Percentiles rank a stretch among this genome's conserved stretches.
Conservation (phyloP, 64 coral and sea anemone genomes). For the Actinia tenebrosa region DNA sequence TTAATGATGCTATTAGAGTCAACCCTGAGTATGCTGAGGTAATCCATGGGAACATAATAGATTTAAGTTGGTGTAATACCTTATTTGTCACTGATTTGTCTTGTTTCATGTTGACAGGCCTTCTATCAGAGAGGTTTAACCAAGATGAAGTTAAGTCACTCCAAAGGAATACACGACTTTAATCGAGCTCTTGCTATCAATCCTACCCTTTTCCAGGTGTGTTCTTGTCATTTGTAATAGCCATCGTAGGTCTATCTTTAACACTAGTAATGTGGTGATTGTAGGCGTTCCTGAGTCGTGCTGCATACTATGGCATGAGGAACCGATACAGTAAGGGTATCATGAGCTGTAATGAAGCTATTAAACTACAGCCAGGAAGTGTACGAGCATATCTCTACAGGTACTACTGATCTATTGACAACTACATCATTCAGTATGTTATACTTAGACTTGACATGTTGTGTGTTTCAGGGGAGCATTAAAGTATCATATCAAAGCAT, state of each 20-base stretch:
- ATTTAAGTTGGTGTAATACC: too few relatives aligned
- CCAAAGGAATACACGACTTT: conserved; percentile 96
- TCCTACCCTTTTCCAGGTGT: conserved; percentile 81
- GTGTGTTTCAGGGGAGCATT: conserved; percentile 62
- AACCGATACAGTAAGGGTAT: conserved; percentile 93
- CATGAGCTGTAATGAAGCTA: conserved; percentile 97
- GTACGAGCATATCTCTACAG: conserved; percentile 93
- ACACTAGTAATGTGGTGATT: not conserved
- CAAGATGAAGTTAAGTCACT: conserved; percentile 90
- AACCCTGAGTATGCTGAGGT: conserved; percentile 67
- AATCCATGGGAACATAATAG: too few relatives aligned
- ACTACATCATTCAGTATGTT: too few relatives aligned
- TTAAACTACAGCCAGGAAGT: conserved; percentile 87
- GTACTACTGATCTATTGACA: conserved; percentile 2
- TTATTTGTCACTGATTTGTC: not conserved
- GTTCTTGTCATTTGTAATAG: not conserved
- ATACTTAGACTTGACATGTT: too few relatives aligned
- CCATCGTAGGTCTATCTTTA: not conserved
- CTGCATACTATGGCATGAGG: conserved; percentile 92
- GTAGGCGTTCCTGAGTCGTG: conserved; percentile 92
- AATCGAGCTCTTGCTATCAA: conserved; percentile 97
- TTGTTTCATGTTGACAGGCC: conserved; percentile 41
- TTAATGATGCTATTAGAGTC: conserved; percentile 86
- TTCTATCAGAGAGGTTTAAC: conserved; percentile 89
- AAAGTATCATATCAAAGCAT: conserved; percentile 95